Conservation (phyloP, 1,140 invertebrate genomes). For the Ooceraea biroi region DNA sequence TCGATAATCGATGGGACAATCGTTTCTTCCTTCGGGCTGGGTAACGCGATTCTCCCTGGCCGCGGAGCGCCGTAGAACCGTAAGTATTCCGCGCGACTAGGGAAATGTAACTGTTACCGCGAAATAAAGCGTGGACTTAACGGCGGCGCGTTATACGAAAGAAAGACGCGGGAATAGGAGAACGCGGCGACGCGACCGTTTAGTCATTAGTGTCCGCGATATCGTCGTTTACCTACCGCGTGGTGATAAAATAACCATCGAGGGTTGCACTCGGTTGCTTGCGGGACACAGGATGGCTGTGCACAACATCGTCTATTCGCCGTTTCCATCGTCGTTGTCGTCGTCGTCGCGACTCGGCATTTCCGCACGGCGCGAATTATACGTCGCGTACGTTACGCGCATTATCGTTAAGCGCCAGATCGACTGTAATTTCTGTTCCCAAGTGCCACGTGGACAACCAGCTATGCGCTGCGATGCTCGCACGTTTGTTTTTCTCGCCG, state of each 20-base stretch:
- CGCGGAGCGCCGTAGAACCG: neutral
- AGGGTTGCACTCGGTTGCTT: neutral
- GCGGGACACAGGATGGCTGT: neutral
- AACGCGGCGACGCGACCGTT: constrained; percentile 46
- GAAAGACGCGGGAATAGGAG: constrained; percentile 59
- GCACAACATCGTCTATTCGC: neutral
- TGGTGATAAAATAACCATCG: constrained; percentile 25
- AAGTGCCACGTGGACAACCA: constrained; percentile 55
- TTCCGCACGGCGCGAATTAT: constrained; percentile 48
- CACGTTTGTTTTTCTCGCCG: constrained; percentile 15
- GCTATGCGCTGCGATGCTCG: constrained; percentile 20
- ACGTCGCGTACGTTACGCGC: constrained; percentile 69
- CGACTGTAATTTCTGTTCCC: constrained; percentile 64
- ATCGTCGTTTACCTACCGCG: constrained; percentile 57
- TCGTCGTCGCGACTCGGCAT: constrained; percentile 27
- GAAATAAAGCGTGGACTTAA: constrained; percentile 46
- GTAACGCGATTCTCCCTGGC: constrained; percentile 2
- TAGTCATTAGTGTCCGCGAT: constrained; percentile 59
- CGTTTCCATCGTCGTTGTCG: neutral
- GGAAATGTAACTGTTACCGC: constrained; percentile 35
- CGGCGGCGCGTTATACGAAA: neutral
- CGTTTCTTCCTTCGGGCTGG: neutral
- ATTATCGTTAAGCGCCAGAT: constrained; percentile 70
- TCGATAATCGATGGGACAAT: neutral
- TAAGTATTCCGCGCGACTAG: constrained; percentile 16